Evolutionary conservation across 2,113 vertebrate species (phyloP).

Genomic region (Falco punctatus): DNA sequence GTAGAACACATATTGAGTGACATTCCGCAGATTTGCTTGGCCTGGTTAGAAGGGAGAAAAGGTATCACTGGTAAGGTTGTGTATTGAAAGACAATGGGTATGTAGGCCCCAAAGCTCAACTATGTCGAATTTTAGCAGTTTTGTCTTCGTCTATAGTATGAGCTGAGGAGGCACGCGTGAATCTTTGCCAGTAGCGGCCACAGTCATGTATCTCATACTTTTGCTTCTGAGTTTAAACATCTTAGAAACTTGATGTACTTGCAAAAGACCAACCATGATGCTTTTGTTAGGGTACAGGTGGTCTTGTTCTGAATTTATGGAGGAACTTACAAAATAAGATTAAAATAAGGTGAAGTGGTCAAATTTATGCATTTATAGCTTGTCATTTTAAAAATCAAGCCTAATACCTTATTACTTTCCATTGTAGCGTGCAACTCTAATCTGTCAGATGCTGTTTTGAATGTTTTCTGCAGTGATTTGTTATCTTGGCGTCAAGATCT

Average conservation of each 20-base stretch:
- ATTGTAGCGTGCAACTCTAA: fast-evolving
- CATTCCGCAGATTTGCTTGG: neutral
- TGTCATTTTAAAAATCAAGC: neutral
- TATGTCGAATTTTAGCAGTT: neutral
- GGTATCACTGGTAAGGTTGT: neutral
- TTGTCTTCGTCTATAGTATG: neutral
- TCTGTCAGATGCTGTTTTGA: neutral
- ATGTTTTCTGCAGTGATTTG: neutral
- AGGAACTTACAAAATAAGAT: neutral
- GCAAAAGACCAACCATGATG: neutral
- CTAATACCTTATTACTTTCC: neutral
- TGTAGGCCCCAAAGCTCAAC: neutral
- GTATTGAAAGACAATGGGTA: neutral
- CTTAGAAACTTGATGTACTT: neutral
- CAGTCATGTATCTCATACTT: neutral
- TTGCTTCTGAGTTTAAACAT: neutral
- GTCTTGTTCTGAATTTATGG: neutral
- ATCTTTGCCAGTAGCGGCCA: neutral
- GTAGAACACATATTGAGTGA: fast-evolving
- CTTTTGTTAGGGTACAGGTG: neutral
- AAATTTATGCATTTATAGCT: neutral
- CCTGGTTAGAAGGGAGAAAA: neutral
- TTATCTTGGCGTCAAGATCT: neutral
- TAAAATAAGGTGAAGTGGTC: neutral
- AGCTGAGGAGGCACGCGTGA: neutral